These are phyloP conservation scores for Drosophila ochracea DNA, from an alignment of 2,888 invertebrate species.

Conservation along the genomic window DNA sequence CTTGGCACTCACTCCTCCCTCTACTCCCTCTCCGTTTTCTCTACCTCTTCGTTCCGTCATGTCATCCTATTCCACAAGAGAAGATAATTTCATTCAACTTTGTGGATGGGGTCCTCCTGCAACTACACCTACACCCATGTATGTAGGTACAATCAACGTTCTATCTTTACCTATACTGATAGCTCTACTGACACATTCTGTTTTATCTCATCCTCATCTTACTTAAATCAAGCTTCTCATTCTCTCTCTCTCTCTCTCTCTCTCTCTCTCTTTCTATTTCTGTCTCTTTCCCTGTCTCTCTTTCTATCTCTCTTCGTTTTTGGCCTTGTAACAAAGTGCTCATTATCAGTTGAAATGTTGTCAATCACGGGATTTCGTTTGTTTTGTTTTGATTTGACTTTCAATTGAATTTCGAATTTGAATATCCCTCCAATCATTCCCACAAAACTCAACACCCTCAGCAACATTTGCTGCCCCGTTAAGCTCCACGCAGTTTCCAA, in stretches of 20 bases:
- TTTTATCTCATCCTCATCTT: constrained; percentile 16
- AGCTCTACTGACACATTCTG: constrained; percentile 46
- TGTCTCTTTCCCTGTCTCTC: background rate
- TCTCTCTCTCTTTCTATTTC: background rate
- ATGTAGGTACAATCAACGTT: constrained; percentile 7
- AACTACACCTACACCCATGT: constrained; percentile 3
- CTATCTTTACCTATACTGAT: constrained; percentile 22
- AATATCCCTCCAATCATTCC: constrained; percentile 54
- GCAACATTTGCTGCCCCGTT: constrained; percentile 26
- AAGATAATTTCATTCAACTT: constrained; percentile 66
- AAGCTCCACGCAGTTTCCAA: constrained; percentile 46
- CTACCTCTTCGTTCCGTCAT: constrained; percentile 1
- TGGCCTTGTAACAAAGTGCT: constrained; percentile 55
- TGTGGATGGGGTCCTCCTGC: constrained; percentile 28
- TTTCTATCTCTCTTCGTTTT: constrained; percentile 8
- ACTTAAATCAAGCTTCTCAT: background rate
- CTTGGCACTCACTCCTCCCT: constrained; percentile 22
- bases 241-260: constrained; percentile 5
- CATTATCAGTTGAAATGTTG: constrained; percentile 80
- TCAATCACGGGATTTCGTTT: constrained; percentile 76
- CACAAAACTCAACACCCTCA: background rate
- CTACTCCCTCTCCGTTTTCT: constrained; percentile 1
- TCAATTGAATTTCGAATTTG: constrained; percentile 77
- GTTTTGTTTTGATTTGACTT: constrained; percentile 76
- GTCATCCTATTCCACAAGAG: constrained; percentile 32